phyloP scores from a whole-genome alignment of 2,797 vertebrate genomes.

The Periparus ater region DNA sequence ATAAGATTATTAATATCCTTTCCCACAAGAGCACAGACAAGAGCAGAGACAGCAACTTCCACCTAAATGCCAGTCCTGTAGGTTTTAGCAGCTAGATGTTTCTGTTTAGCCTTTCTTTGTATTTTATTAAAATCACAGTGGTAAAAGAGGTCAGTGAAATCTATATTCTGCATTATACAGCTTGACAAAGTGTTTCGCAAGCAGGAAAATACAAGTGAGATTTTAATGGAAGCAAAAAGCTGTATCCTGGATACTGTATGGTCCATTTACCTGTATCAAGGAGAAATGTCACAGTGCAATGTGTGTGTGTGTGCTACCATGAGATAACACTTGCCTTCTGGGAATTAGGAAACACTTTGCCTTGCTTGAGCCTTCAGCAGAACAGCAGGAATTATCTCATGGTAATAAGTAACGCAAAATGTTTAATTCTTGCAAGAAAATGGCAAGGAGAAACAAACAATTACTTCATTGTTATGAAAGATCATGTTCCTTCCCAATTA shows the following conservation, averaged over 20 bases:
- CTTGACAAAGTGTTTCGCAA: background rate
- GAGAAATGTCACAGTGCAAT: background rate
- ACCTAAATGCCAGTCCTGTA: background rate
- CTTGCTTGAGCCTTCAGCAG: background rate
- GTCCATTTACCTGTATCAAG: conserved; percentile 30
- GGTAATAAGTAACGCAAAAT: conserved; percentile 33
- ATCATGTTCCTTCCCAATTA: background rate
- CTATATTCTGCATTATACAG: background rate
- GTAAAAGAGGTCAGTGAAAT: background rate
- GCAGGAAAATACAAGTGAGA: background rate
- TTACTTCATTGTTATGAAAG: conserved; percentile 3
- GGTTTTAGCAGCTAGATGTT: background rate
- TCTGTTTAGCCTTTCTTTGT: background rate
- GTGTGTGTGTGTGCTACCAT: background rate
- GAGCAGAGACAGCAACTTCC: background rate
- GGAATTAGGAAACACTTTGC: conserved; percentile 9
- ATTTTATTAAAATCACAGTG: background rate
- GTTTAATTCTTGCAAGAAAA: conserved; percentile 26
- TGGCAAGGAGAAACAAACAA: conserved; percentile 8
- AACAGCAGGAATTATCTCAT: background rate
- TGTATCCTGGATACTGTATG: background rate
- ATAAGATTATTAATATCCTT: background rate
- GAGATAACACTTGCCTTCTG: conserved; percentile 9
- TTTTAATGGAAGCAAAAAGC: background rate
- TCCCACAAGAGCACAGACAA: background rate